A percentile compares a stretch with the other conserved stretches of the same genome.
Conservation (phyloP, 1,140 invertebrate species). For the Drosophila repletoides region DNA sequence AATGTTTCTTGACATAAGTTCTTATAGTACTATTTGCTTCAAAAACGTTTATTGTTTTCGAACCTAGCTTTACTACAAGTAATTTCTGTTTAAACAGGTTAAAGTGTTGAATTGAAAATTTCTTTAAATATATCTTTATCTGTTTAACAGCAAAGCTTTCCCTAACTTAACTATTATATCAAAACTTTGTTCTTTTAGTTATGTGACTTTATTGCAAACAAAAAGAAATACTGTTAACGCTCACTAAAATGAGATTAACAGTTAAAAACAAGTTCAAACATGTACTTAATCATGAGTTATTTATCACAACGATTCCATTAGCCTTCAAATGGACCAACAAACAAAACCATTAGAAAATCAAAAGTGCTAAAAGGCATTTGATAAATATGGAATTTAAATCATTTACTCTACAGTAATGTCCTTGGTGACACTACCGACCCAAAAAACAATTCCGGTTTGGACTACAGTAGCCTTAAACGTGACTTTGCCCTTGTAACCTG, state of each 20-base stretch:
- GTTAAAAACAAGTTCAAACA: slow-evolving; percentile 14
- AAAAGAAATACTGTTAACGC: slow-evolving; percentile 64
- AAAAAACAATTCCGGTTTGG: slow-evolving; percentile 81
- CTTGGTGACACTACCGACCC: slow-evolving; percentile 81
- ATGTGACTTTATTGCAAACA: slow-evolving; percentile 53
- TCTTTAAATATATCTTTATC: too few species aligned
- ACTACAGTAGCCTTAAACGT: slow-evolving; percentile 82
- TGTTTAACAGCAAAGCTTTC: too few species aligned
- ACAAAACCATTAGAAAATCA: slow-evolving; percentile 22
- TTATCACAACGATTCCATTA: slow-evolving; percentile 58
- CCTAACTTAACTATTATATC: too few species aligned
- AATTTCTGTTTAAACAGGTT: too few species aligned
- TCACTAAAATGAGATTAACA: slow-evolving; percentile 5
- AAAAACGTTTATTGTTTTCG: too few species aligned
- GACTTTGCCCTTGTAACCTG: slow-evolving; percentile 75
- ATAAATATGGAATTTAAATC: slow-evolving; percentile 4
- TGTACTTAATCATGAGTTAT: slow-evolving; percentile 46
- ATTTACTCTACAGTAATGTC: slow-evolving; percentile 63
- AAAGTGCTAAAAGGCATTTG: slow-evolving; percentile 4
- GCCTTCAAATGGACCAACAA: slow-evolving; percentile 20
- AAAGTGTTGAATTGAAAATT: too few species aligned
- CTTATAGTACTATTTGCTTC: too few species aligned
- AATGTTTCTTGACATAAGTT: too few species aligned
- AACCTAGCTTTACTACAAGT: too few species aligned
- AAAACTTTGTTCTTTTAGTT: too few species aligned